These are phyloP conservation scores for Eucriotettix oculatus DNA, from an alignment of 2,888 invertebrate species.

Conservation along the genomic window DNA sequence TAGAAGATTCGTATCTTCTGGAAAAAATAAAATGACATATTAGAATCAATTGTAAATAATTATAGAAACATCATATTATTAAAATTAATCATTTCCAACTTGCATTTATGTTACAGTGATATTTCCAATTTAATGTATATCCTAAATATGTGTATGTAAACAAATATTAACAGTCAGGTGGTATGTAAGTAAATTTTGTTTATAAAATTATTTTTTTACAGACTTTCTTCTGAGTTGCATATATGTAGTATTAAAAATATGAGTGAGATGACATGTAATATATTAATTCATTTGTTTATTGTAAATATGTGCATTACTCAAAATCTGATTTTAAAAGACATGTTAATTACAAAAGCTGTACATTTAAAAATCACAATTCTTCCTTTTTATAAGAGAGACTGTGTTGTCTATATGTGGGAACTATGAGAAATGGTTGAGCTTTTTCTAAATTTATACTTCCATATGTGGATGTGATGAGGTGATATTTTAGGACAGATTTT, in stretches of 20 bases:
- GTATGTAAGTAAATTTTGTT: neutral
- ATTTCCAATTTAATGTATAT: slow-evolving; percentile 1
- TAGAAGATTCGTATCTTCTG: too few relatives aligned
- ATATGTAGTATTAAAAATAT: neutral
- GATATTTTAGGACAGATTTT: neutral
- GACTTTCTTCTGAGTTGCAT: neutral
- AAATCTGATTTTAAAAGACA: too few relatives aligned
- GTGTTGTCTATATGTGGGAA: slow-evolving; percentile 7
- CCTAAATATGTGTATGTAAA: neutral
- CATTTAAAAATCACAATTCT: neutral
- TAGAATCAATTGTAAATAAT: neutral
- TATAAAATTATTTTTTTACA: neutral
- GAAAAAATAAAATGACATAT: too few relatives aligned
- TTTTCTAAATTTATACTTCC: slow-evolving; percentile 1
- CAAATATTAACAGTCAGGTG: neutral
- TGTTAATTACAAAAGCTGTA: too few relatives aligned
- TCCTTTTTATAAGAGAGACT: slow-evolving; percentile 1
- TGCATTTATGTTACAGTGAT: slow-evolving; percentile 10
- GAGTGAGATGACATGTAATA: neutral
- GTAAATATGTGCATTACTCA: neutral
- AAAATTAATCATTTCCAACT: slow-evolving; percentile 4
- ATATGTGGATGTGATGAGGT: neutral
- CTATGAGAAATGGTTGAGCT: neutral
- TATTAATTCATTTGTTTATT: neutral
- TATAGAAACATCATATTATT: neutral